Evolutionary conservation across 1,140 invertebrate species (phyloP).

Genomic region (Heliconius nattereri): DNA sequence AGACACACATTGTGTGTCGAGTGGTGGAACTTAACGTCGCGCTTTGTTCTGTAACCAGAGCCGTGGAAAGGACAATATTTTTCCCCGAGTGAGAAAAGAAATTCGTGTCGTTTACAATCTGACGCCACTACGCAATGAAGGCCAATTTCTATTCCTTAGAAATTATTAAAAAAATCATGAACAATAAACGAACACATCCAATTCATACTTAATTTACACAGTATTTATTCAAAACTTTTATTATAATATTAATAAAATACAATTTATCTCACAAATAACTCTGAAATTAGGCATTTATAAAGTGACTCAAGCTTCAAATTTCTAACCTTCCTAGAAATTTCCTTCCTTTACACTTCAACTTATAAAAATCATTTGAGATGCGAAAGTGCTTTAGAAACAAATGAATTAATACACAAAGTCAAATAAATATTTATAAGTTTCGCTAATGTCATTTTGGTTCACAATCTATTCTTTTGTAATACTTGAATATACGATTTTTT

Average conservation of each 20-base stretch:
- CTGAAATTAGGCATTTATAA: constrained; percentile 3
- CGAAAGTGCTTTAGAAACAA: background rate
- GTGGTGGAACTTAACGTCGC: too few species aligned
- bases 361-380: background rate
- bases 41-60: too few species aligned
- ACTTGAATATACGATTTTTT: background rate
- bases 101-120: too few species aligned
- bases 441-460: constrained; percentile 8
- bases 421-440: background rate
- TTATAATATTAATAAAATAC: constrained; percentile 13
- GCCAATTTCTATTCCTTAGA: background rate
- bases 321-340: background rate
- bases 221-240: constrained; percentile 7
- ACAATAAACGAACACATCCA: background rate
- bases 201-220: background rate
- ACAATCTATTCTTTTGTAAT: constrained; percentile 28
- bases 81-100: too few species aligned
- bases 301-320: background rate
- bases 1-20: too few species aligned
- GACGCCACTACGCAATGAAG: too few species aligned
- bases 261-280: constrained; percentile 15
- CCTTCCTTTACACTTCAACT: background rate
- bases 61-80: too few species aligned
- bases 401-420: background rate
- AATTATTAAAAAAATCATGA: background rate